These are phyloP conservation scores for Heliconius ismenius DNA, from an alignment of 2,888 invertebrate species.

Conservation along the genomic window DNA sequence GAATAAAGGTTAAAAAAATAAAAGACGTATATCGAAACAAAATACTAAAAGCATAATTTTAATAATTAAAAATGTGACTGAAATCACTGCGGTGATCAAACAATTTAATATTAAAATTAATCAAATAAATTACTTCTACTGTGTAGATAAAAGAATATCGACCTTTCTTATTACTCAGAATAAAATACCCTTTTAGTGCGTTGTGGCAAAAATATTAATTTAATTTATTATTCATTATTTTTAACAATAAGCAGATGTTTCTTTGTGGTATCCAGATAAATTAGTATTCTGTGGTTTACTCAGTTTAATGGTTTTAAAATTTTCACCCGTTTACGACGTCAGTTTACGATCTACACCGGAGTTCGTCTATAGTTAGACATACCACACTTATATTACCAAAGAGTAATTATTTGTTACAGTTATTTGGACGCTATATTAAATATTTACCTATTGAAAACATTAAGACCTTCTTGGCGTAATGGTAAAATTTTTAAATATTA, in stretches of 20 bases:
- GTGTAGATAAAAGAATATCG: too few species aligned
- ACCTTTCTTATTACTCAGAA: too few species aligned
- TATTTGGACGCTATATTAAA: slow-evolving; percentile 28
- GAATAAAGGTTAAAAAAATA: not conserved
- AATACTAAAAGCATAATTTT: too few species aligned
- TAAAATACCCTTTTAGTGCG: not conserved
- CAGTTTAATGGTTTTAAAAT: slow-evolving; percentile 56
- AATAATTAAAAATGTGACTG: too few species aligned
- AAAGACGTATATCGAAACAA: not conserved
- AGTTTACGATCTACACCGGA: slow-evolving; percentile 52
- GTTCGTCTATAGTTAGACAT: slow-evolving; percentile 27
- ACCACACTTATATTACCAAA: slow-evolving; percentile 36
- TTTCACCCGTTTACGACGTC: slow-evolving; percentile 53
- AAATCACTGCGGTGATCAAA: too few species aligned
- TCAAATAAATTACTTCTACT: too few species aligned
- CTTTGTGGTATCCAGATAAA: slow-evolving; percentile 23
- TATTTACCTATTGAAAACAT: slow-evolving; percentile 14
- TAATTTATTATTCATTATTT: slow-evolving; percentile 5
- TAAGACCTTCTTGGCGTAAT: not conserved
- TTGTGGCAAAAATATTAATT: not conserved
- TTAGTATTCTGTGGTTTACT: slow-evolving; percentile 55
- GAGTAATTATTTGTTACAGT: slow-evolving; percentile 33
- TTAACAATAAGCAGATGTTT: slow-evolving; percentile 32
- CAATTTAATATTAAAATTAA: too few species aligned
- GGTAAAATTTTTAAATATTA: not conserved